Evolutionary conservation across 2,888 invertebrate species (phyloP).

Genomic region (Agriopis marginaria): DNA sequence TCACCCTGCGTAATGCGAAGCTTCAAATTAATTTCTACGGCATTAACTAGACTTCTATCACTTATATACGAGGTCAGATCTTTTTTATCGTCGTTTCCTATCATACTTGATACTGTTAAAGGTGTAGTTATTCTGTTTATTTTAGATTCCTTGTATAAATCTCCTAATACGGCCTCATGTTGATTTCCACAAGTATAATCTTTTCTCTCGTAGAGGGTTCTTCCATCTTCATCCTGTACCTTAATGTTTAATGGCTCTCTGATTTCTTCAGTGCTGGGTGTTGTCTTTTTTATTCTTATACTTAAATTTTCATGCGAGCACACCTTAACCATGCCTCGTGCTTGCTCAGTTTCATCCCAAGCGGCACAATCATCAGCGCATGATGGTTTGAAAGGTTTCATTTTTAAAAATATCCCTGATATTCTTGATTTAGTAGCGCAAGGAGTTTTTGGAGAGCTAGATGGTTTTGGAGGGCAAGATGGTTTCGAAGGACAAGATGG

Average conservation of each 20-base stretch:
- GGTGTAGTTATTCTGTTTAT: conserved; percentile 58
- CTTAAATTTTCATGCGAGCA: conserved; percentile 60
- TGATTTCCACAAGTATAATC: conserved; percentile 55
- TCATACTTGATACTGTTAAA: conserved; percentile 46
- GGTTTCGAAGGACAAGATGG: neutral
- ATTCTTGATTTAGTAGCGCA: conserved; percentile 37
- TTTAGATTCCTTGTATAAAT: conserved; percentile 61
- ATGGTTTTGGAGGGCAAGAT: neutral
- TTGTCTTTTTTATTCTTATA: conserved; percentile 57
- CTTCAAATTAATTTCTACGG: conserved; percentile 72
- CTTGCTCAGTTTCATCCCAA: conserved; percentile 31
- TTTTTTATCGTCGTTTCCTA: conserved; percentile 43
- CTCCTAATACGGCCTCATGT: conserved; percentile 51
- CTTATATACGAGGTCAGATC: conserved; percentile 50
- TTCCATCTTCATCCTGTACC: conserved; percentile 67
- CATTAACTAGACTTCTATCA: conserved; percentile 60
- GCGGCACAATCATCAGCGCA: conserved; percentile 49
- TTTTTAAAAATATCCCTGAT: conserved; percentile 59
- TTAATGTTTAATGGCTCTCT: conserved; percentile 62
- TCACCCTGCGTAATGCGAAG: conserved; percentile 67
- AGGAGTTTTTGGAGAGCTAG: neutral
- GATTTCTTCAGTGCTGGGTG: conserved; percentile 63
- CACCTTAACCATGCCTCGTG: conserved; percentile 47
- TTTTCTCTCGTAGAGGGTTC: conserved; percentile 66
- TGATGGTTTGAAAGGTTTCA: conserved; percentile 50